These are phyloP conservation scores for Carcharodon carcharias DNA, from an alignment of 2,797 vertebrate species.

Conservation along the genomic window DNA sequence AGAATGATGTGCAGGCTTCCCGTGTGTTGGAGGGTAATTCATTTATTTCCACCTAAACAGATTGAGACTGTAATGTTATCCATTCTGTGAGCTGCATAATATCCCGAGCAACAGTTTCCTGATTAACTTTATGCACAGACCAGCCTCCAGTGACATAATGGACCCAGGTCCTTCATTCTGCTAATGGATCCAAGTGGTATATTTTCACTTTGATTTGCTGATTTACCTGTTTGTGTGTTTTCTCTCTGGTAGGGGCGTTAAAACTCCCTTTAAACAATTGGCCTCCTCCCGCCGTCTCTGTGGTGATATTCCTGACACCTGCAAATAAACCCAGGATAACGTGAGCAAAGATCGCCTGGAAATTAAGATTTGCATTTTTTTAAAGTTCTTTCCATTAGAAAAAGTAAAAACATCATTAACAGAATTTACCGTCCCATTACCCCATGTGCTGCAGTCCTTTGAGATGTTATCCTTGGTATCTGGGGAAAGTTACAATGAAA, in stretches of 20 bases:
- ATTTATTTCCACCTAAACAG: not conserved
- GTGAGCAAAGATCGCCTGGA: not conserved
- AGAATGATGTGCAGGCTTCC: slow-evolving; percentile 4
- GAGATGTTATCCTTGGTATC: not conserved
- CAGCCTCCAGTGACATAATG: not conserved
- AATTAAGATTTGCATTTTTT: not conserved
- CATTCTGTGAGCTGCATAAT: slow-evolving; percentile 8
- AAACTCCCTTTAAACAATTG: not conserved
- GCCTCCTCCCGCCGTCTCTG: not conserved
- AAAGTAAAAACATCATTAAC: not conserved
- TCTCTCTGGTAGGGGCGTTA: not conserved
- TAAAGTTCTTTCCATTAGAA: not conserved
- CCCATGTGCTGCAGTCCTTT: not conserved
- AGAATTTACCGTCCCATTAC: not conserved
- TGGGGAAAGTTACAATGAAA: not conserved
- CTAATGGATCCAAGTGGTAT: not conserved
- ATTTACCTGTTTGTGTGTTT: not conserved
- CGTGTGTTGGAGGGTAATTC: not conserved
- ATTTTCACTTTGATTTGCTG: not conserved
- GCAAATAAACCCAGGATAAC: too few species aligned
- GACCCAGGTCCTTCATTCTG: not conserved
- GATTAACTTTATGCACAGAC: not conserved
- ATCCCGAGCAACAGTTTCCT: not conserved
- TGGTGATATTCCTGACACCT: not conserved
- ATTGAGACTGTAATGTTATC: not conserved